Conservation (phyloP, 2,888 invertebrate genomes). For the Sialis lutaria region DNA sequence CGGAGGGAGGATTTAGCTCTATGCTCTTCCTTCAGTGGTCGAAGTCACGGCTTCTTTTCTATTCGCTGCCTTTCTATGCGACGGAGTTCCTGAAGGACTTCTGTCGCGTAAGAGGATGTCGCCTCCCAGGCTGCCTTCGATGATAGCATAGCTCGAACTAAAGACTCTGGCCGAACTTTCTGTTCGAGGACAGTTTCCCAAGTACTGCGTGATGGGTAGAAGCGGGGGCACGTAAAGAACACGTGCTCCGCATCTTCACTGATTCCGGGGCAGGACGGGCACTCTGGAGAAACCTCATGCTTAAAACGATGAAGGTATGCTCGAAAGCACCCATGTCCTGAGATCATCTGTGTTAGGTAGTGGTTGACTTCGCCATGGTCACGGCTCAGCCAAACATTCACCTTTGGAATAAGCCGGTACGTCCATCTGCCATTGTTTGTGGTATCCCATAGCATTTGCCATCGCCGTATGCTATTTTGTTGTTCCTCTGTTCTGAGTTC, state of each 20-base stretch:
- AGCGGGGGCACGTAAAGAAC: neutral
- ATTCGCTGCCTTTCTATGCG: neutral
- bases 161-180: neutral
- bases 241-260: neutral
- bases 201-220: too few relatives aligned
- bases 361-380: constrained; percentile 4
- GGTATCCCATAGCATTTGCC: neutral
- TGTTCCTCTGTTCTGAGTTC: neutral
- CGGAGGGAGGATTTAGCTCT: neutral
- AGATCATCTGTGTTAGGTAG: neutral
- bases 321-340: neutral
- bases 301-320: neutral
- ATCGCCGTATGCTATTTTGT: neutral
- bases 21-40: neutral
- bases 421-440: constrained; percentile 5
- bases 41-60: neutral
- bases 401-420: neutral
- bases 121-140: neutral
- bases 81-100: too few relatives aligned
- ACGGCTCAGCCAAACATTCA: constrained; percentile 1
- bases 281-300: neutral
- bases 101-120: neutral
- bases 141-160: neutral
- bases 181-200: neutral
- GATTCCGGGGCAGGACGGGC: neutral